These are phyloP conservation scores for Brevipalpus yothersi DNA, from an alignment of 1,140 invertebrate genomes.

Conservation along the genomic window DNA sequence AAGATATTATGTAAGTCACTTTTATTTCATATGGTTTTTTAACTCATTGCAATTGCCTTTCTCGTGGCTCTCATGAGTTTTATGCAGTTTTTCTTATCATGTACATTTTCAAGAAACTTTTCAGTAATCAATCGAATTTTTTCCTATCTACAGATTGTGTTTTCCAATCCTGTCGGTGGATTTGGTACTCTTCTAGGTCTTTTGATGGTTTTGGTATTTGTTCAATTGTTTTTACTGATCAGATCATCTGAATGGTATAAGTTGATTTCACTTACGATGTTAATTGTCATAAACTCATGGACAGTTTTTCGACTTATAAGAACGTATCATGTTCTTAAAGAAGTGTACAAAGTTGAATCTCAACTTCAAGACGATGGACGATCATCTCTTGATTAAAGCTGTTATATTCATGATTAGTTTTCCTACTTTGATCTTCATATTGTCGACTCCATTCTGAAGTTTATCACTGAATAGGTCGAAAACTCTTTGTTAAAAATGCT, in stretches of 20 bases:
- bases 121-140: constrained; percentile 27
- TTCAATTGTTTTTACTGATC: constrained; percentile 49
- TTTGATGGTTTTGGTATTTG: constrained; percentile 40
- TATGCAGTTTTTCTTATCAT: no score
- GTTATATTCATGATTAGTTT: not conserved
- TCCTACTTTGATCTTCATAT: no score
- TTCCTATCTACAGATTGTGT: constrained; percentile 27
- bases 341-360: constrained; percentile 46
- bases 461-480: no score
- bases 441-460: no score
- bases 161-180: constrained; percentile 55
- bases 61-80: no score
- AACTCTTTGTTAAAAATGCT: no score
- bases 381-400: not conserved
- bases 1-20: constrained; percentile 37
- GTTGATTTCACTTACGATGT: constrained; percentile 50
- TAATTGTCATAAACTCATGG: constrained; percentile 71
- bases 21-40: no score
- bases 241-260: constrained; percentile 68
- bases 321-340: constrained; percentile 58
- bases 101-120: no score
- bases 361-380: constrained; percentile 29
- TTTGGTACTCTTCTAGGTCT: constrained; percentile 44
- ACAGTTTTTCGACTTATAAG: constrained; percentile 64
- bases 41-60: no score